Conservation (phyloP, 2,888 invertebrate genomes). For the Lithosia quadra region DNA sequence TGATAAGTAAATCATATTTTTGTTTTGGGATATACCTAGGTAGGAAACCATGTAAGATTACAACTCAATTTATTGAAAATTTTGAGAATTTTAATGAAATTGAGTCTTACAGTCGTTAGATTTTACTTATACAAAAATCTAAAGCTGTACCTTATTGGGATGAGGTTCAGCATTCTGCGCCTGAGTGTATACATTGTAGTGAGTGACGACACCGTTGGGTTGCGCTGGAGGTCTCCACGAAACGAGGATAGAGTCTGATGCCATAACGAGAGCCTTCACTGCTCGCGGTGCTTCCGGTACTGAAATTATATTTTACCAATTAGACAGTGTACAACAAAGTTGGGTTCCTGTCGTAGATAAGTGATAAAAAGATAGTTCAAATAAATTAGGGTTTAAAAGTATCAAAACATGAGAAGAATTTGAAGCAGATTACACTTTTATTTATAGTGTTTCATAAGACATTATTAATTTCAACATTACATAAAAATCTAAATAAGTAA, state of each 20-base stretch:
- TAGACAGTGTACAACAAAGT: background rate
- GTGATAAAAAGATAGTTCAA: too few relatives aligned
- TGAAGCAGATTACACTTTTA: too few relatives aligned
- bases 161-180: slow-evolving; percentile 91
- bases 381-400: too few relatives aligned
- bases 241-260: slow-evolving; percentile 95
- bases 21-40: too few relatives aligned
- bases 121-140: background rate
- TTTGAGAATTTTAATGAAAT: too few relatives aligned
- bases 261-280: slow-evolving; percentile 97
- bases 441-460: too few relatives aligned
- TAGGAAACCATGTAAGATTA: too few relatives aligned
- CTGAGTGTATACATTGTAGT: slow-evolving; percentile 96
- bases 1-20: too few relatives aligned
- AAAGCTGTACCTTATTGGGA: slow-evolving; percentile 89
- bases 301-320: slow-evolving; percentile 63
- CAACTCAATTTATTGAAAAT: too few relatives aligned
- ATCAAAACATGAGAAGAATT: too few relatives aligned
- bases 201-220: slow-evolving; percentile 96
- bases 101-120: too few relatives aligned
- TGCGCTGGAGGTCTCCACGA: slow-evolving; percentile 97
- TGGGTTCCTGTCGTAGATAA: too few relatives aligned
- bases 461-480: background rate
- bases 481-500: background rate
- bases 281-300: slow-evolving; percentile 97